Evolutionary conservation across 2,113 vertebrate genomes (phyloP).

Genomic region (Athene cunicularia): DNA sequence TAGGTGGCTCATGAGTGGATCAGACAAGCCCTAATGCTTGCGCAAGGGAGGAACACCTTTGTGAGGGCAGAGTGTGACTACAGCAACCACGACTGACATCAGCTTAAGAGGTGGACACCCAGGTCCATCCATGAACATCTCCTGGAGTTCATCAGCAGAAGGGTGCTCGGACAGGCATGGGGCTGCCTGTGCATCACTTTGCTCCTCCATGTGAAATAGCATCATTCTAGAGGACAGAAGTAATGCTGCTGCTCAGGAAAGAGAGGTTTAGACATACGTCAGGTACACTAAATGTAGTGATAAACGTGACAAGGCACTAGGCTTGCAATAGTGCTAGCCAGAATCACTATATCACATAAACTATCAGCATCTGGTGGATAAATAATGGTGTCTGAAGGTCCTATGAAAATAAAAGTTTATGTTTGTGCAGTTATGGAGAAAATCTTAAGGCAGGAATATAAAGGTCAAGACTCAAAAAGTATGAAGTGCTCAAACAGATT

Average conservation of each 20-base stretch:
- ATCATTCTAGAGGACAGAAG: neutral
- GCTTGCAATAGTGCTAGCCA: neutral
- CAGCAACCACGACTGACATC: neutral
- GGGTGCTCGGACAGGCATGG: rapidly evolving
- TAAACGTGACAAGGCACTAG: neutral
- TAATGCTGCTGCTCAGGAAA: neutral
- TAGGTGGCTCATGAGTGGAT: rapidly evolving
- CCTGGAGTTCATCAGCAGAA: neutral
- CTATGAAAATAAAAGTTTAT: neutral
- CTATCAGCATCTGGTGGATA: neutral
- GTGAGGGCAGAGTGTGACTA: neutral
- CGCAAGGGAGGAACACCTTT: neutral
- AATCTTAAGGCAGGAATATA: neutral
- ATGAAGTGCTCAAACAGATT: neutral
- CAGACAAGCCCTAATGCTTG: neutral
- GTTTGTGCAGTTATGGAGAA: neutral
- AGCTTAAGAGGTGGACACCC: neutral
- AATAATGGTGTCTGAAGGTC: neutral
- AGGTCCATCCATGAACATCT: neutral
- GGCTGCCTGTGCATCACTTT: neutral
- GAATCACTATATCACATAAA: neutral
- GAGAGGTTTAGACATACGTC: neutral
- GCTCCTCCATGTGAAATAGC: neutral
- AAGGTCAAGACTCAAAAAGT: neutral
- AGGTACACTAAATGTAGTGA: neutral